phyloP scores from a whole-genome alignment of 2,113 vertebrate species.

The Prolemur simus region DNA sequence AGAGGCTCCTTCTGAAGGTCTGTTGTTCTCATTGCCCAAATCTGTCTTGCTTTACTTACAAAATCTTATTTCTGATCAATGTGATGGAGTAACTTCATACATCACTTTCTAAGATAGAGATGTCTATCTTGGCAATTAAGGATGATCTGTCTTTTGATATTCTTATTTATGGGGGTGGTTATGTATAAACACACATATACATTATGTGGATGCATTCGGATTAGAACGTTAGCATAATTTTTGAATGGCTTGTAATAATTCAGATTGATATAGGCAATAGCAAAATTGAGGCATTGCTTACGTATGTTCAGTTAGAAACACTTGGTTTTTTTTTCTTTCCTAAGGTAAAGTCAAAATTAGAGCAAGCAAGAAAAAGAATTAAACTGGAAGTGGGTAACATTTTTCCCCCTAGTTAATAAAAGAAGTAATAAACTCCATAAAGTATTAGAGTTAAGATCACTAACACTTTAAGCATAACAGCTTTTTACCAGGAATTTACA shows the following conservation, averaged over 20 bases:
- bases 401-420: slow-evolving; percentile 79
- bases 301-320: slow-evolving; percentile 64
- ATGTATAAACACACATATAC: slow-evolving; percentile 30
- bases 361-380: slow-evolving; percentile 69
- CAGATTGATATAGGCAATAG: slow-evolving; percentile 48
- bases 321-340: not conserved
- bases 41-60: slow-evolving; percentile 38
- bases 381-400: slow-evolving; percentile 71
- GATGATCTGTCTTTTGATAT: slow-evolving; percentile 53
- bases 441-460: slow-evolving; percentile 79
- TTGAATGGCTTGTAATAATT: slow-evolving; percentile 34
- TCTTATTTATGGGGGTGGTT: slow-evolving; percentile 63
- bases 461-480: slow-evolving; percentile 72
- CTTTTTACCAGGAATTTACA: slow-evolving; percentile 81
- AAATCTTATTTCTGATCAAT: slow-evolving; percentile 64
- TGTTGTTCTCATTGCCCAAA: slow-evolving; percentile 20
- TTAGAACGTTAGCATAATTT: slow-evolving; percentile 38
- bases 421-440: slow-evolving; percentile 82
- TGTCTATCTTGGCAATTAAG: slow-evolving; percentile 54
- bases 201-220: slow-evolving; percentile 44
- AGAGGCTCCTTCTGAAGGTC: slow-evolving; percentile 43
- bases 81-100: slow-evolving; percentile 11
- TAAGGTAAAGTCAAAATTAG: slow-evolving; percentile 61
- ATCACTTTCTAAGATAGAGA: slow-evolving; percentile 61
- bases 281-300: slow-evolving; percentile 57